Base-by-base conservation (phyloP, 2,888 invertebrate genomes). In the Pedicia rivosa region DNA sequence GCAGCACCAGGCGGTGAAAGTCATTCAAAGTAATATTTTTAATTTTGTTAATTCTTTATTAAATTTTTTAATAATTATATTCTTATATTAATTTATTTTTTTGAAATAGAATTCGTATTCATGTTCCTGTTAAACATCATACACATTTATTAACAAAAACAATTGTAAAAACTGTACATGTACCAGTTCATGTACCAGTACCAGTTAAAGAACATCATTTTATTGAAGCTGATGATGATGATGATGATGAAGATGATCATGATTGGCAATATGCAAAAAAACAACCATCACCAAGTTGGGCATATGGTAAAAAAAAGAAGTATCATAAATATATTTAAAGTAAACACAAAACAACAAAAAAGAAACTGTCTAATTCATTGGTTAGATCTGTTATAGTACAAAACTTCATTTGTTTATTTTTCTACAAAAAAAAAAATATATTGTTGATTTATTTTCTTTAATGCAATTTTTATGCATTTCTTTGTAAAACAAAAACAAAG, bases 131-230 rank as follows among this genome's bases (percentile, higher is more conserved):
- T 31, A 61, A 61, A 42, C 61, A 61, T 50, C 62, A 62, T 35
- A 62, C 62, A 28, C 62, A 62, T 49, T 49, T 60, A 15, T 60
- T 60, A 42, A 60, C 60, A 3, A 61, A 61, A 43, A 61, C 62
- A 36, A 45, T 61, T 37, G 51, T 61, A 36, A 61, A 60, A 47
- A 61, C 60, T 43, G 56, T 61, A 8, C 54, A 58, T 15, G 44
- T 61, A 36, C 60, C 62, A 42, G 53, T 61, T 31, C 24, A 24
- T n/a, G n/a, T 24, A 4, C 57, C 58, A 15, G 47, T 59, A 35
- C 59, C 56, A 17, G 44, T 59, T 22, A 60, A 60, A 42, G 57
- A 59, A 44, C 51, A 54, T 44, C 47, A 49, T 36, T 48, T 49
- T 42, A 47, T 50, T 36, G 44, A 49, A 29, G 48, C 52, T 19